phyloP scores from a whole-genome alignment of 2,888 invertebrate species.

The Drosophila anomelani region DNA sequence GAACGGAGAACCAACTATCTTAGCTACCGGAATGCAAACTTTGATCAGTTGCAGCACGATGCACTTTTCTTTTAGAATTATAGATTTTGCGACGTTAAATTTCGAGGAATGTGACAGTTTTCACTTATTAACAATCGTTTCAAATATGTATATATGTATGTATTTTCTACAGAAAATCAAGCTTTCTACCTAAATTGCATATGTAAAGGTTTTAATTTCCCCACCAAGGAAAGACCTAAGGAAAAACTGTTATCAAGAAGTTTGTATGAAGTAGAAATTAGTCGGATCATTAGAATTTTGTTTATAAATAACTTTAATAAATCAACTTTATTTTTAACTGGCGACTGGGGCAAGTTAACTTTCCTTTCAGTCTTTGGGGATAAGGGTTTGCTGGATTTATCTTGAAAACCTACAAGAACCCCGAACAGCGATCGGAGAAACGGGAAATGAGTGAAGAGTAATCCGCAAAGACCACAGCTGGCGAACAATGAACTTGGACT shows the following conservation, averaged over 20 bases:
- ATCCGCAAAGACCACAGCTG: constrained; percentile 52
- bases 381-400: constrained; percentile 3
- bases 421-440: constrained; percentile 36
- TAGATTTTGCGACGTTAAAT: neutral
- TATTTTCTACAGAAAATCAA: neutral
- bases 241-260: neutral
- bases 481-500: constrained; percentile 78
- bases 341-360: neutral
- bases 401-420: constrained; percentile 42
- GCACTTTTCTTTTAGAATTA: neutral
- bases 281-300: neutral
- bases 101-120: neutral
- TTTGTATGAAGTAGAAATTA: neutral
- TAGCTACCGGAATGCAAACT: constrained; percentile 8
- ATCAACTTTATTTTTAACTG: neutral
- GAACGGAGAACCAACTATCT: neutral
- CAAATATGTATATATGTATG: neutral
- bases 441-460: constrained; percentile 38
- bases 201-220: neutral
- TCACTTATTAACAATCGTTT: neutral
- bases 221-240: neutral
- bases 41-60: neutral
- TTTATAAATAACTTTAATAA: neutral
- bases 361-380: neutral
- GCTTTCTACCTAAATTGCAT: neutral